phyloP scores from a whole-genome alignment of 2,113 vertebrate genomes.

The Epinephelus fuscoguttatus region DNA sequence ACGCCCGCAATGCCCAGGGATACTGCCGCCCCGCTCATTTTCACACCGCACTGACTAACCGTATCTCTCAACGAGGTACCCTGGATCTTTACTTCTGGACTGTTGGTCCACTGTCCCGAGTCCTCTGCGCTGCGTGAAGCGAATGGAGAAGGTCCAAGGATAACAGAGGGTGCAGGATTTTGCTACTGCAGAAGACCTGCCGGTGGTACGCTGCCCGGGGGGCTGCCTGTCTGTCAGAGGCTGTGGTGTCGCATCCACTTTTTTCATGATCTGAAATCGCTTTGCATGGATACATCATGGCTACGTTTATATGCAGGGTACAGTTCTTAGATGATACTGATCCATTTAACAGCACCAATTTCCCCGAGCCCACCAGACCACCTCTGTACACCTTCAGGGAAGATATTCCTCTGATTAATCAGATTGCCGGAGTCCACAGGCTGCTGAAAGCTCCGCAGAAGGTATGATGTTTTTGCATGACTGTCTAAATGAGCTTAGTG shows the following conservation, averaged over 20 bases:
- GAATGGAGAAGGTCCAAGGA: constrained; percentile 72
- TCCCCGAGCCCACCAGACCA: constrained; percentile 95
- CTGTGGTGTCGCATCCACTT: constrained; percentile 64
- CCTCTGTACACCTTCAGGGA: constrained; percentile 95
- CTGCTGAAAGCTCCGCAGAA: constrained; percentile 95
- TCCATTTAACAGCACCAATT: constrained; percentile 98
- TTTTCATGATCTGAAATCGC: constrained; percentile 60
- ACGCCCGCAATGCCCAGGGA: constrained; percentile 82
- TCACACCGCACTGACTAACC: constrained; percentile 40
- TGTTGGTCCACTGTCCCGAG: constrained; percentile 38
- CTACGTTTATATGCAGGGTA: constrained; percentile 93
- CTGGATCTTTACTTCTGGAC: constrained; percentile 53
- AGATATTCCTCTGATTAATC: constrained; percentile 93
- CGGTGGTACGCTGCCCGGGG: constrained; percentile 50
- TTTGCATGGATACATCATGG: constrained; percentile 93
- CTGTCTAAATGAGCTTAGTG: background rate
- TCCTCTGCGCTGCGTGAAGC: constrained; percentile 60
- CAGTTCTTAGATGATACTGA: constrained; percentile 98
- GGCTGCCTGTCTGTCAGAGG: constrained; percentile 61
- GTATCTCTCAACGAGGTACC: constrained; percentile 29
- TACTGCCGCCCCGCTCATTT: constrained; percentile 51
- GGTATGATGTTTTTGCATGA: constrained; percentile 80
- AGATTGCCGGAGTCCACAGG: constrained; percentile 93
- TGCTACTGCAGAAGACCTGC: constrained; percentile 73
- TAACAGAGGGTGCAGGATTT: constrained; percentile 74